These are phyloP conservation scores for Volucella inflata DNA, from an alignment of 2,888 invertebrate species.

Conservation along the genomic window DNA sequence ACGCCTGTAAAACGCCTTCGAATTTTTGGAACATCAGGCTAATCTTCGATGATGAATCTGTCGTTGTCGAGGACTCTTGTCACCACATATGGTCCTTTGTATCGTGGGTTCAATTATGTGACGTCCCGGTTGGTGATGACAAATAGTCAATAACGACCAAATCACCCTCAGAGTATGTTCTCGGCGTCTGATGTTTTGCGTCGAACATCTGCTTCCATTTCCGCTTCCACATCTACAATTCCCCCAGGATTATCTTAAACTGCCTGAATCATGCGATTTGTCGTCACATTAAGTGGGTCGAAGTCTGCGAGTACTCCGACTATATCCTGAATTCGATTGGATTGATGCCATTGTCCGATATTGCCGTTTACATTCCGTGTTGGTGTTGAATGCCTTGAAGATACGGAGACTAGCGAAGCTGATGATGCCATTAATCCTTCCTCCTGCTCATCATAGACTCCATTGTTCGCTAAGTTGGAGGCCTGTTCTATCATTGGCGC, in stretches of 20 bases:
- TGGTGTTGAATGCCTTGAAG: too few species aligned
- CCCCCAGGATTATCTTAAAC: neutral
- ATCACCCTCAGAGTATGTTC: conserved; percentile 30
- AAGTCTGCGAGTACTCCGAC: too few species aligned
- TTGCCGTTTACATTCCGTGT: too few species aligned
- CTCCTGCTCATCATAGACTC: too few species aligned
- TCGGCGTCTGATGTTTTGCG: conserved; percentile 18
- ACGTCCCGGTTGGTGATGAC: conserved; percentile 17
- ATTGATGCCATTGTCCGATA: too few species aligned
- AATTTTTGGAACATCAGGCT: conserved; percentile 18
- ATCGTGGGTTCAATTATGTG: conserved; percentile 30
- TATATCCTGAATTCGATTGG: too few species aligned
- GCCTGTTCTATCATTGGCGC: too few species aligned
- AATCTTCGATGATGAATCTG: conserved; percentile 24
- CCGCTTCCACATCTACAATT: neutral
- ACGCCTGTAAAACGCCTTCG: conserved; percentile 15
- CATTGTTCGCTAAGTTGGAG: too few species aligned
- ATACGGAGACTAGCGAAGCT: too few species aligned
- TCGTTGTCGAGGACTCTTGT: too few species aligned
- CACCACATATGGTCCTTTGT: conserved; percentile 38
- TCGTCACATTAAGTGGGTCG: too few species aligned
- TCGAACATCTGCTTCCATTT: conserved; percentile 29
- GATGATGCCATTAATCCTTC: too few species aligned
- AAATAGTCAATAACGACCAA: conserved; percentile 31
- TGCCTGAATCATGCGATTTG: conserved; percentile 35